Evolutionary conservation across 2,113 vertebrate species (phyloP), one percentile per base, ranked within the genome.

Genomic region (Alaudala cheleensis): DNA sequence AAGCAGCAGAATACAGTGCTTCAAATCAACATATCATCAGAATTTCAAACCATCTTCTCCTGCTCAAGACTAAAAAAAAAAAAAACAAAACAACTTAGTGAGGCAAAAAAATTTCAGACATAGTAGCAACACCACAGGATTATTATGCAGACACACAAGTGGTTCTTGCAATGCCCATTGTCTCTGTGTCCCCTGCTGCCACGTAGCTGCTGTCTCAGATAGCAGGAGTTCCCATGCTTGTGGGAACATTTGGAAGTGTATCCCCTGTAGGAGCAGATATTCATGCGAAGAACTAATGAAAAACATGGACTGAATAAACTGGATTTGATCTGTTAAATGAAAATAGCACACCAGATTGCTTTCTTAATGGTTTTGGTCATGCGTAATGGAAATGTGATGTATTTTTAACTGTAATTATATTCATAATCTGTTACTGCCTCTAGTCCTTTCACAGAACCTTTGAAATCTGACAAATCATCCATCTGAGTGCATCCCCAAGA

Each of bases 291-390:
- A 24, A 37, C 54, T 86, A 90, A 91, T 92, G 91, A 85, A 88
- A 62, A 6, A 17, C 33, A 73, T 66, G 69, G 57, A 70, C 62
- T 93, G 87, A 93, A 73, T 82, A 91, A 92, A 91, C 70, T 51
- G 34, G 39, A 82, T 94, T 88, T 92, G 79, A 92, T 87, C 60
- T 95, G 56, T 64, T 96, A 95, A 90, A 76, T 70, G 66, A 88
- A 93, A 95, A 83, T 57, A 81, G 47, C 44, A 77, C 76, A 90
- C 11, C 44, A 91, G 86, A 88, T 82, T 93, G 60, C 45, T 66
- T 89, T 83, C 79, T 78, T 88, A 94, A 93, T 86, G 39, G 88
- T 66, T 62, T 94, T 83, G 54, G 56, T 78, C 80, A 60, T 84
- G 56, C 7, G 15, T 79, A 81, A 86, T 71, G 64, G 84, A 61